A percentile compares a stretch with the other conserved stretches of the same genome.
These are phyloP conservation scores for Cryptoblepharus egeriae DNA, from an alignment of 2,797 vertebrate species.

Conservation along the genomic window DNA sequence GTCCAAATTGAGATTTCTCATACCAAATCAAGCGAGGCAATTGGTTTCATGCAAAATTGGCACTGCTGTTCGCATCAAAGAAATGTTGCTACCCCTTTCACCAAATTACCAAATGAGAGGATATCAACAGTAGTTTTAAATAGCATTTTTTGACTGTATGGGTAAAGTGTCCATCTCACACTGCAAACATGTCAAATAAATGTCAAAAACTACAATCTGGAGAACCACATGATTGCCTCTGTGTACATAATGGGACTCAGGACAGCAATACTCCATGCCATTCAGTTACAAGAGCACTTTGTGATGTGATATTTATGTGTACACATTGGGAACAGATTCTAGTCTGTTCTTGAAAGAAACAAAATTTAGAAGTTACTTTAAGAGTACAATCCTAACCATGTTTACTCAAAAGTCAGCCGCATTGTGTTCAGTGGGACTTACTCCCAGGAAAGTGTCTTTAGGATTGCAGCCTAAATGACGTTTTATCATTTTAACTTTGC, in stretches of 20 bases:
- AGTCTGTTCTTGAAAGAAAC: no score
- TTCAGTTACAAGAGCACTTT: not conserved
- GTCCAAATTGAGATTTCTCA: constrained; percentile 2
- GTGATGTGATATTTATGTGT: not conserved
- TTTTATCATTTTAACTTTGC: no score
- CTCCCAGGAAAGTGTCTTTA: no score
- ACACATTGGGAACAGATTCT: not conserved
- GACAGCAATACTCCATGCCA: not conserved
- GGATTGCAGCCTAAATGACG: no score
- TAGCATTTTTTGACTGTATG: not conserved
- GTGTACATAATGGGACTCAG: not conserved
- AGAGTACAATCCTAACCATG: no score
- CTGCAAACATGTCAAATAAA: not conserved
- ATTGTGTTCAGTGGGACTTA: no score
- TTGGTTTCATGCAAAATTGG: not conserved
- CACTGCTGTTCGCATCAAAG: constrained; percentile 8
- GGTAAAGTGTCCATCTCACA: not conserved
- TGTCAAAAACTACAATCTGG: not conserved
- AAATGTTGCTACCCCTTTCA: not conserved
- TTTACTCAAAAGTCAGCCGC: no score
- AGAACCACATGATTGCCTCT: not conserved
- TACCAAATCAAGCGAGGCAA: not conserved
- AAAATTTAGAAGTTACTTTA: no score
- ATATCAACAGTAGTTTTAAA: not conserved
- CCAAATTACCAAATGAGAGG: not conserved